These are phyloP conservation scores for Sebastes paucispinis DNA, from an alignment of 2,797 vertebrate genomes.

Conservation along the genomic window DNA sequence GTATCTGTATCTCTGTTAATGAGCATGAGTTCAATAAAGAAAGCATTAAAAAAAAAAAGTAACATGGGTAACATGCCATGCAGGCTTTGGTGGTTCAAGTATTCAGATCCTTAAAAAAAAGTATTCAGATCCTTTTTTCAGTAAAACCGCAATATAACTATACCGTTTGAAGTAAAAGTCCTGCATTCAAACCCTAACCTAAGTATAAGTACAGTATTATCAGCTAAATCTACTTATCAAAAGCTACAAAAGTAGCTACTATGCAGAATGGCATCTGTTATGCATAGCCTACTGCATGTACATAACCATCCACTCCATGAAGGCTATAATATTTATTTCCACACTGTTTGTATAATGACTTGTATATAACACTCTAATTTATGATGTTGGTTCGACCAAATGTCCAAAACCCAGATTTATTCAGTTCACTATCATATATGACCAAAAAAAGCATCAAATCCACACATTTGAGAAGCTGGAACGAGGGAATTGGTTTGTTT, in stretches of 20 bases:
- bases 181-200: not conserved
- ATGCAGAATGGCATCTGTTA: not conserved
- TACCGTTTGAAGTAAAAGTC: not conserved
- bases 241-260: not conserved
- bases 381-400: no score
- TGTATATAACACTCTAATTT: no score
- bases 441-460: no score
- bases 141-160: not conserved
- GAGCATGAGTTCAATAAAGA: no score
- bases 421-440: no score
- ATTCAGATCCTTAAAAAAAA: no score
- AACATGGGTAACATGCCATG: not conserved
- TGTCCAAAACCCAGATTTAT: no score
- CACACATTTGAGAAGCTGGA: no score
- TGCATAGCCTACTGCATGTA: not conserved
- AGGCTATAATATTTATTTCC: not conserved
- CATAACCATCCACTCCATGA: not conserved
- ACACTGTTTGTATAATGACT: no score
- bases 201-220: not conserved
- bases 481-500: rapidly evolving
- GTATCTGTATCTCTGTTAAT: no score
- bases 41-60: no score
- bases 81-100: not conserved
- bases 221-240: not conserved
- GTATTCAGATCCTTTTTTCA: not conserved